phyloP scores from a whole-genome alignment of 1,140 invertebrate species.

The Eciton burchellii region DNA sequence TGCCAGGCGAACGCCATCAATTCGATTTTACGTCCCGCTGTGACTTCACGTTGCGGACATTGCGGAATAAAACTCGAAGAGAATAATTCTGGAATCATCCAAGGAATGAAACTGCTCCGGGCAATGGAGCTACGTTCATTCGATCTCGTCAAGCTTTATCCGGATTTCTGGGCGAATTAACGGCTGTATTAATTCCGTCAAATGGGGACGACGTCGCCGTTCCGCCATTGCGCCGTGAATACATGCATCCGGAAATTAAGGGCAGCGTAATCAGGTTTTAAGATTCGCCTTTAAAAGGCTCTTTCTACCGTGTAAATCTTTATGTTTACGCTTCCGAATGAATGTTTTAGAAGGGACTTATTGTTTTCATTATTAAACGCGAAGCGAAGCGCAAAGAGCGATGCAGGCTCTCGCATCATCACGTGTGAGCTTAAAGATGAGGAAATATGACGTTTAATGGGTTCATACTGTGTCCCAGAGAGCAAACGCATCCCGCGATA shows the following conservation, averaged over 20 bases:
- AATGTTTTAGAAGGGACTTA: background rate
- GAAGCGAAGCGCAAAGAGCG: background rate
- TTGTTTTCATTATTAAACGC: background rate
- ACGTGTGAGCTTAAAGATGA: background rate
- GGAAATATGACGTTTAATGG: background rate
- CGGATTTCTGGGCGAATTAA: background rate
- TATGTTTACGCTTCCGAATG: background rate
- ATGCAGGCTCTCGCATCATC: background rate
- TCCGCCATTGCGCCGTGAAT: background rate
- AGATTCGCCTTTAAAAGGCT: too few species aligned
- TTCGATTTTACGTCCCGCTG: conserved; percentile 25
- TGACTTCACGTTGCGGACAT: background rate
- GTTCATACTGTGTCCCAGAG: conserved; percentile 1
- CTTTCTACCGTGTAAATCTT: background rate
- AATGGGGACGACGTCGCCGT: background rate
- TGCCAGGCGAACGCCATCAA: conserved; percentile 18
- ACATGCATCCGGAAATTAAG: background rate
- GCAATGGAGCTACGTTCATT: background rate
- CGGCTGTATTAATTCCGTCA: background rate
- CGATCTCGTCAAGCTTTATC: too few species aligned
- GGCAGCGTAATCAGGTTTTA: too few species aligned
- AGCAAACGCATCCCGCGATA: conserved; percentile 1
- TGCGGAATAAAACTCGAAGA: background rate
- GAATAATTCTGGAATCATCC: too few species aligned
- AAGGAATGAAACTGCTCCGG: conserved; percentile 2